phyloP scores from a whole-genome alignment of 2,113 vertebrate species.

The Isurus oxyrinchus region DNA sequence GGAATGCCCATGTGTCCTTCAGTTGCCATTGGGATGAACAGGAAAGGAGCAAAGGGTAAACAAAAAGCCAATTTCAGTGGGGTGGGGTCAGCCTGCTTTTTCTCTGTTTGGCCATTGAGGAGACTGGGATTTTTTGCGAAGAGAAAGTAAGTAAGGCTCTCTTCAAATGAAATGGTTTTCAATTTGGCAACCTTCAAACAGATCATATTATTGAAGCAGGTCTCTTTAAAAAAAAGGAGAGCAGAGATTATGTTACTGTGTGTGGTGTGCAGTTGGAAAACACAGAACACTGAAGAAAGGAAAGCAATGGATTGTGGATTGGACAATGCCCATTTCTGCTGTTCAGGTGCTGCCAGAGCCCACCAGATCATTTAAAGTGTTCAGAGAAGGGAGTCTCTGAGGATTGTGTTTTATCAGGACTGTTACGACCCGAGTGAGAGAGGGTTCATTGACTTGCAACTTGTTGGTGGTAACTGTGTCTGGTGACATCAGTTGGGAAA shows the following conservation, averaged over 20 bases:
- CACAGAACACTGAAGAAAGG: background rate
- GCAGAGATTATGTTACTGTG: background rate
- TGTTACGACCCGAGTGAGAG: background rate
- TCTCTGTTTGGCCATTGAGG: background rate
- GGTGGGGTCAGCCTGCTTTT: background rate
- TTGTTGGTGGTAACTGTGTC: background rate
- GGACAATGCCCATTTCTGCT: background rate
- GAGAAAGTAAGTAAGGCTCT: background rate
- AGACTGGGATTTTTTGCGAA: background rate
- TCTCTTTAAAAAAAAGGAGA: no score
- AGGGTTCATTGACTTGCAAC: background rate
- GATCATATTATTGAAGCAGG: no score
- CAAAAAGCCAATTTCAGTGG: background rate
- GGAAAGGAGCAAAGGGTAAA: background rate
- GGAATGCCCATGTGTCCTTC: background rate
- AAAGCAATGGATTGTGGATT: background rate
- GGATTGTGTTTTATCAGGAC: background rate
- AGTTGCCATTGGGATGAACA: background rate
- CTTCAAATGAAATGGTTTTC: background rate
- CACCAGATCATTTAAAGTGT: background rate
- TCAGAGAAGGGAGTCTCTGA: background rate
- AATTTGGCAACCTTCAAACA: background rate
- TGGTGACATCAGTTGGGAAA: background rate
- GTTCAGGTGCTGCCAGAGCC: background rate
- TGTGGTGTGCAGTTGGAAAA: background rate